Evolutionary conservation across 2,797 vertebrate species (phyloP).

Genomic region (Gambelia wislizenii): DNA sequence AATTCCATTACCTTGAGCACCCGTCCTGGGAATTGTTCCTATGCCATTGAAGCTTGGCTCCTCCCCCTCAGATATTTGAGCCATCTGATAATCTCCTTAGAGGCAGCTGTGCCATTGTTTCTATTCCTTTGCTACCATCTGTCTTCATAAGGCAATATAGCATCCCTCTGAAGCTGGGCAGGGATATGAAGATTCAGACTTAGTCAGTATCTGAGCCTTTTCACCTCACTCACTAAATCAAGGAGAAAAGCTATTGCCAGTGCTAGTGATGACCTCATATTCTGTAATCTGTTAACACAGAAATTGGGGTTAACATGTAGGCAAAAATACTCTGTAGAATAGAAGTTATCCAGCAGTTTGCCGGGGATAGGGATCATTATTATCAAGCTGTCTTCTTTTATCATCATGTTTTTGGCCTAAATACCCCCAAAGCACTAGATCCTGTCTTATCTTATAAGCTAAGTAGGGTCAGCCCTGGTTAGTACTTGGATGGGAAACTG

Average conservation of each 20-base stretch:
- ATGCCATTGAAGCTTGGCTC: too few relatives aligned
- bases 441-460: too few relatives aligned
- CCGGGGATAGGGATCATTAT: background rate
- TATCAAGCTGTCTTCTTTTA: background rate
- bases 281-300: background rate
- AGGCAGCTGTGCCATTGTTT: background rate
- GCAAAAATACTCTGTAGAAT: background rate
- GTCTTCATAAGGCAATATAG: background rate
- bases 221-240: background rate
- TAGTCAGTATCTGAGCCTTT: background rate
- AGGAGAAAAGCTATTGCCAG: background rate
- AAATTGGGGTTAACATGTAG: background rate
- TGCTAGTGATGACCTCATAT: background rate
- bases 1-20: too few relatives aligned
- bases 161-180: background rate
- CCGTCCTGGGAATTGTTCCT: too few relatives aligned
- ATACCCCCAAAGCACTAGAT: too few relatives aligned
- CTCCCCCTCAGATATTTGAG: too few relatives aligned
- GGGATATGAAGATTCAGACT: background rate
- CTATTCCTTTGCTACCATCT: background rate
- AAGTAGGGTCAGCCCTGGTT: too few relatives aligned
- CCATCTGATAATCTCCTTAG: too few relatives aligned
- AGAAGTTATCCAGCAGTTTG: background rate
- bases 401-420: background rate
- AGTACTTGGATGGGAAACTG: too few relatives aligned